phyloP scores from a whole-genome alignment of 2,888 invertebrate species.

The Lysandra coridon region DNA sequence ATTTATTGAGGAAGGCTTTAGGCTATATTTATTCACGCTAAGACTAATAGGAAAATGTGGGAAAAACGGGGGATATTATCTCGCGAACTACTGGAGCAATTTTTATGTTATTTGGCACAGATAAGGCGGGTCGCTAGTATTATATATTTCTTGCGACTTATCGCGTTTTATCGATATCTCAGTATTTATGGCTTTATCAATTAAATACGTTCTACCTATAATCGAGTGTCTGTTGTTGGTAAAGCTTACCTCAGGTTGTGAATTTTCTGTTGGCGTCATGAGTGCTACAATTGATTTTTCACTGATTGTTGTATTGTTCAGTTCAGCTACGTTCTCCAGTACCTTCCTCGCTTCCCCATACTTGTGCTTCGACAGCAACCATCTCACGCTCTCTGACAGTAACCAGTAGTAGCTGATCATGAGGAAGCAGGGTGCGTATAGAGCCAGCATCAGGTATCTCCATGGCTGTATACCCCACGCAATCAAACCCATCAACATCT shows the following conservation, averaged over 20 bases:
- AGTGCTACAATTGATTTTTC: conserved; percentile 73
- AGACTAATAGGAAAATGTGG: too few relatives aligned
- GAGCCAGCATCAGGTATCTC: conserved; percentile 82
- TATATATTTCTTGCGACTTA: background rate
- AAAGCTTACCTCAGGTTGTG: conserved; percentile 31
- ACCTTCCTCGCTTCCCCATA: conserved; percentile 82
- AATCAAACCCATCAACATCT: conserved; percentile 82
- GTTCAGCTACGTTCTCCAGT: conserved; percentile 80
- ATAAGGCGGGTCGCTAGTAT: too few relatives aligned
- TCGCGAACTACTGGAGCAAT: too few relatives aligned
- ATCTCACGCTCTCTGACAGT: conserved; percentile 84
- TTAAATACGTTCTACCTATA: background rate
- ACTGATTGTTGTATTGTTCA: conserved; percentile 80
- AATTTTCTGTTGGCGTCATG: conserved; percentile 49
- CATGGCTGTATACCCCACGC: conserved; percentile 86
- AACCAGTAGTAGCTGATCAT: conserved; percentile 85
- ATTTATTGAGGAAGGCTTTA: too few relatives aligned
- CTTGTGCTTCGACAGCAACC: conserved; percentile 85
- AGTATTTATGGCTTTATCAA: background rate
- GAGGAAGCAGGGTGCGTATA: conserved; percentile 85
- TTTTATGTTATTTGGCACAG: too few relatives aligned
- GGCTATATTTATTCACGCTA: too few relatives aligned
- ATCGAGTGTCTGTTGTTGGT: background rate
- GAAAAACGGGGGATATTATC: too few relatives aligned
- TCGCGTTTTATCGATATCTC: background rate